A percentile compares a stretch with the other conserved stretches of the same genome.
phyloP scores from a whole-genome alignment of 2,113 vertebrate genomes.

The Carollia perspicillata region DNA sequence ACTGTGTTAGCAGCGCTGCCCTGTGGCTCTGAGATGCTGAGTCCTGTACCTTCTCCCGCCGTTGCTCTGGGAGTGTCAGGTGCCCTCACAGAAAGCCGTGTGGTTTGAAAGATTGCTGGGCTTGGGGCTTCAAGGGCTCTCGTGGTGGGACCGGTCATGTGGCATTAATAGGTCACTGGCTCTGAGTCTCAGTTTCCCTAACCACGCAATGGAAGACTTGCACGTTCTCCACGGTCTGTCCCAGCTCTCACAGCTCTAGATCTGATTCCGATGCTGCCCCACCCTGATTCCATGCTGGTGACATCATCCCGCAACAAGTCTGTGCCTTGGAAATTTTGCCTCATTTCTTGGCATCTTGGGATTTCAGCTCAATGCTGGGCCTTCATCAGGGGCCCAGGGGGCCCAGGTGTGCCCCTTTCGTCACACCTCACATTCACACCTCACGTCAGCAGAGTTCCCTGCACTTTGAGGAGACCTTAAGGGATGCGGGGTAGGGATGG shows the following conservation, averaged over 20 bases:
- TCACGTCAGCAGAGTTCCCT: not conserved
- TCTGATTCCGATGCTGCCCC: not conserved
- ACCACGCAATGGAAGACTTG: not conserved
- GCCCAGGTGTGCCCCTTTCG: not conserved
- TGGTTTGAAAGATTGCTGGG: not conserved
- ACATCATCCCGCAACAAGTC: not conserved
- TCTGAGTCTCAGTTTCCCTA: not conserved
- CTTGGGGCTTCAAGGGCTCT: not conserved
- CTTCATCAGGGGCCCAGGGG: not conserved
- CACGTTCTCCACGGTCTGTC: not conserved
- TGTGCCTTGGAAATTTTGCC: not conserved
- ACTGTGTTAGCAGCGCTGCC: not conserved
- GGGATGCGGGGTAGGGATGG: not conserved
- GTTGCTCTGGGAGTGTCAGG: not conserved
- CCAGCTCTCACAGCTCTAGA: not conserved
- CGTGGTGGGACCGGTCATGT: not conserved
- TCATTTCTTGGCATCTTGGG: not conserved
- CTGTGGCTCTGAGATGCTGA: not conserved
- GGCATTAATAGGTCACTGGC: not conserved
- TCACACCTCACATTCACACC: not conserved
- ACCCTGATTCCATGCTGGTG: constrained; percentile 4
- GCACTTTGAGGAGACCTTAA: not conserved
- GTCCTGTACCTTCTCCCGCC: not conserved
- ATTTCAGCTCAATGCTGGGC: not conserved
- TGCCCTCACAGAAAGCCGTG: not conserved